Conservation (phyloP, 2,888 invertebrate genomes). For the Phymatocera aterrima region DNA sequence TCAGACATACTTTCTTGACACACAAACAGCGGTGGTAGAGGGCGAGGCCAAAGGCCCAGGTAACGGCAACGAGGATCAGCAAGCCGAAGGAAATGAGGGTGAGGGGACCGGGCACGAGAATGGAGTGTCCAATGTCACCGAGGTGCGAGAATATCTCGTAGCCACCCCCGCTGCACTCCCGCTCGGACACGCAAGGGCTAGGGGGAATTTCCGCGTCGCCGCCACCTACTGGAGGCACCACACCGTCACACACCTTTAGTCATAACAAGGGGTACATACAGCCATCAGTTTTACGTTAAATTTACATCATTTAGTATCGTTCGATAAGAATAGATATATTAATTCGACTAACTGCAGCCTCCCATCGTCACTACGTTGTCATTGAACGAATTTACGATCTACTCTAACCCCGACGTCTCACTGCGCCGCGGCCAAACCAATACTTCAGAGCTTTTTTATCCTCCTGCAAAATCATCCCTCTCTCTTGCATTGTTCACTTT, state of each 20-base stretch:
- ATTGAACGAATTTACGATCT: not conserved
- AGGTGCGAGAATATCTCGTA: conserved; percentile 45
- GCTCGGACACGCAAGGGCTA: conserved; percentile 42
- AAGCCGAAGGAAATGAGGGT: conserved; percentile 62
- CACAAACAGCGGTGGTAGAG: conserved; percentile 49
- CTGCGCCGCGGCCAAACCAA: conserved; percentile 27
- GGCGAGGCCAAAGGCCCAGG: conserved; percentile 53
- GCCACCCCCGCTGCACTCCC: conserved; percentile 46
- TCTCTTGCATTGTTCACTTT: not conserved
- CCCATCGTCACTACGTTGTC: not conserved
- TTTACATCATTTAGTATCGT: conserved; percentile 2
- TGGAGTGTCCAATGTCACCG: conserved; percentile 55
- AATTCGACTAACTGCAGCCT: not conserved
- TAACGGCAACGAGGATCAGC: conserved; percentile 60
- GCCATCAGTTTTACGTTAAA: conserved; percentile 47
- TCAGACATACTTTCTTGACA: conserved; percentile 48
- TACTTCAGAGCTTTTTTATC: not conserved
- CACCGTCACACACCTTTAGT: conserved; percentile 64
- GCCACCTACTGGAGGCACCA: conserved; percentile 62
- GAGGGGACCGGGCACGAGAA: conserved; percentile 59
- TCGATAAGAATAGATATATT: not conserved
- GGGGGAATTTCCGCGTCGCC: conserved; percentile 47
- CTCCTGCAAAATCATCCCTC: not conserved
- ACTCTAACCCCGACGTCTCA: not conserved
- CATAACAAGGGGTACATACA: conserved; percentile 52